phyloP scores from a whole-genome alignment of 2,888 invertebrate species.

The Falcaria lacertinaria region DNA sequence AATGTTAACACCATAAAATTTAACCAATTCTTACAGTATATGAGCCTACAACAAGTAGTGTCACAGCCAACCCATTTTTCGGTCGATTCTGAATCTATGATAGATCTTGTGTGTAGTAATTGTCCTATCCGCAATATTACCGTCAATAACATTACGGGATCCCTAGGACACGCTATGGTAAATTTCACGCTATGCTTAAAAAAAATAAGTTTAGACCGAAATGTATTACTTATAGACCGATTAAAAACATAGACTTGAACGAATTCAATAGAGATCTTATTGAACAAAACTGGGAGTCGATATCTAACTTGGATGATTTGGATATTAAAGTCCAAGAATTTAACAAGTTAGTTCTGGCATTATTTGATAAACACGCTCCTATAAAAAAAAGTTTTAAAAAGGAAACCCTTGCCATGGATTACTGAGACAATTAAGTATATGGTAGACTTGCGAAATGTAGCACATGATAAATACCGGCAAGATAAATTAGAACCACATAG shows the following conservation, averaged over 20 bases:
- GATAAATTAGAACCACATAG: too few relatives aligned
- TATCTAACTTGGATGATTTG: too few relatives aligned
- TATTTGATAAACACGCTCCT: too few relatives aligned
- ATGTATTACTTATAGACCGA: neutral
- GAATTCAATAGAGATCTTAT: slow-evolving; percentile 1
- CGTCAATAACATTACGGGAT: slow-evolving; percentile 5
- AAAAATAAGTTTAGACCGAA: slow-evolving; percentile 1
- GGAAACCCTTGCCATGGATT: too few relatives aligned
- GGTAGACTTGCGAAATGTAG: too few relatives aligned
- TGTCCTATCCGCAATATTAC: slow-evolving; percentile 3
- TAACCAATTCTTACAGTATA: slow-evolving; percentile 4
- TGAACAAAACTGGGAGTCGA: neutral
- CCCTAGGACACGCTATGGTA: slow-evolving; percentile 8
- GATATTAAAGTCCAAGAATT: too few relatives aligned
- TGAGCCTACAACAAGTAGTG: slow-evolving; percentile 9
- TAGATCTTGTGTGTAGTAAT: slow-evolving; percentile 13
- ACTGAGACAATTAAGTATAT: too few relatives aligned
- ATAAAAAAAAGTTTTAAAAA: too few relatives aligned
- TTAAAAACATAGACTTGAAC: neutral
- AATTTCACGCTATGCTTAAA: too few relatives aligned
- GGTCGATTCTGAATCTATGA: slow-evolving; percentile 1
- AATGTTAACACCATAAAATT: too few relatives aligned
- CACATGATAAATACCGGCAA: too few relatives aligned
- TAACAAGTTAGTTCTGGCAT: too few relatives aligned
- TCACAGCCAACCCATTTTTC: slow-evolving; percentile 11